Evolutionary conservation across 2,888 invertebrate species (phyloP).

Genomic region (Thelaira solivaga): DNA sequence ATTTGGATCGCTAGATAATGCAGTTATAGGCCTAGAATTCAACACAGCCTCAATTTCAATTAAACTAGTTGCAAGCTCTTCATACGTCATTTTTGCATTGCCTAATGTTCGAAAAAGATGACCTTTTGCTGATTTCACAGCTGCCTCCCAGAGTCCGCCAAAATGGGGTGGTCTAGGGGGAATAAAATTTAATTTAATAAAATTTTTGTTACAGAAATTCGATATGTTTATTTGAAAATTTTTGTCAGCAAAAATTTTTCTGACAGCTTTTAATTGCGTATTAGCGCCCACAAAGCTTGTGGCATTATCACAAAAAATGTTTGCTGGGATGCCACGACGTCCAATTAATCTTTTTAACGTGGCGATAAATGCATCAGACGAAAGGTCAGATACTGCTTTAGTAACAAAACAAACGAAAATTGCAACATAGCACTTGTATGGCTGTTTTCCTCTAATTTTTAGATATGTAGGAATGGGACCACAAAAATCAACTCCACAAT

Average conservation of each 20-base stretch:
- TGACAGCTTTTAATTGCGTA: conserved; percentile 26
- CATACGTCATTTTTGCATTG: conserved; percentile 42
- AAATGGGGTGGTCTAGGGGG: conserved; percentile 59
- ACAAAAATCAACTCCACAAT: conserved; percentile 21
- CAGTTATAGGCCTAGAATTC: conserved; percentile 27
- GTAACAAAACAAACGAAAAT: conserved; percentile 39
- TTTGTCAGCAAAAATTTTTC: conserved; percentile 17
- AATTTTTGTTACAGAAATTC: conserved; percentile 16
- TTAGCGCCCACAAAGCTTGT: conserved; percentile 1
- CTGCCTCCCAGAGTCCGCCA: conserved; percentile 53
- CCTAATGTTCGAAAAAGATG: conserved; percentile 15
- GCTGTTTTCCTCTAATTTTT: conserved; percentile 31
- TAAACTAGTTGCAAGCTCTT: conserved; percentile 36
- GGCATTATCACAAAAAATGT: not conserved
- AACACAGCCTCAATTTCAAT: conserved; percentile 40
- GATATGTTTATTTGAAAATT: not conserved
- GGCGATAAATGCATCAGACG: conserved; percentile 29
- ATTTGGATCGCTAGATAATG: conserved; percentile 36
- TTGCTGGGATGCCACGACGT: not conserved
- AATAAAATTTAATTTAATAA: conserved; percentile 23
- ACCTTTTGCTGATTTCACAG: not conserved
- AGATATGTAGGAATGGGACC: conserved; percentile 18
- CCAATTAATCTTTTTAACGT: conserved; percentile 11
- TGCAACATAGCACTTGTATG: conserved; percentile 15
- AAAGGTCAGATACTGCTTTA: conserved; percentile 62